Percentiles rank a stretch among this genome's conserved stretches.
These are phyloP conservation scores for Heterocephalus glaber DNA, from an alignment of 2,113 vertebrate genomes.

Conservation along the genomic window DNA sequence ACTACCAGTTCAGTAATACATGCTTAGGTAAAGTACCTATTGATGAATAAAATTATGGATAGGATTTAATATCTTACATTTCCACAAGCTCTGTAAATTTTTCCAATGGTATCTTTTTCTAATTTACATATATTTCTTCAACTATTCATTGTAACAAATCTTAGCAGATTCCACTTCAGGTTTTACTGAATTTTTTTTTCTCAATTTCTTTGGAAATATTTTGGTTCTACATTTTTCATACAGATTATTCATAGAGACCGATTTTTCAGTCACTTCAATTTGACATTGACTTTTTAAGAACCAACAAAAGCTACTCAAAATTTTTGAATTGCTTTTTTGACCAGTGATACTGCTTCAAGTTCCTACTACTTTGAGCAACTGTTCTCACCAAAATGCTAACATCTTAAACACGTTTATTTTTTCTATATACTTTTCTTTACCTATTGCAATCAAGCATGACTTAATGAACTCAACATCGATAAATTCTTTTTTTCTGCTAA, in stretches of 20 bases:
- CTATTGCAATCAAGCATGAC: background rate
- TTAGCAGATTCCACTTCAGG: conserved; percentile 42
- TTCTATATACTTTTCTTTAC: background rate
- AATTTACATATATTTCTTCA: background rate
- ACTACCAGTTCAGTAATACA: background rate
- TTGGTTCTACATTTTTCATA: background rate
- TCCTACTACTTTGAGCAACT: background rate
- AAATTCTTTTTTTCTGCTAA: background rate
- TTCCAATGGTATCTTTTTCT: background rate
- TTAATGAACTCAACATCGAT: background rate
- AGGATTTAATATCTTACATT: background rate
- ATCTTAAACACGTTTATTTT: background rate
- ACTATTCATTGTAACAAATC: background rate
- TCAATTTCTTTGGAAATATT: background rate
- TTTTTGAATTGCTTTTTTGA: background rate
- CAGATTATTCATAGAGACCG: background rate
- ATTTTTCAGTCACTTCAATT: background rate
- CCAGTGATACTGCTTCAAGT: background rate
- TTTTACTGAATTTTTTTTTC: conserved; percentile 9
- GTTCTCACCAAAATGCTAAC: background rate
- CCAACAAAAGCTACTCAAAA: background rate
- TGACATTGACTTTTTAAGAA: background rate
- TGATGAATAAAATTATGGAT: background rate
- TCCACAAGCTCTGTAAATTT: background rate
- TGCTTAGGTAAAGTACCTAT: background rate